Base-by-base conservation (phyloP, 2,797 vertebrate species). In the Platyrinchus mystaceus region DNA sequence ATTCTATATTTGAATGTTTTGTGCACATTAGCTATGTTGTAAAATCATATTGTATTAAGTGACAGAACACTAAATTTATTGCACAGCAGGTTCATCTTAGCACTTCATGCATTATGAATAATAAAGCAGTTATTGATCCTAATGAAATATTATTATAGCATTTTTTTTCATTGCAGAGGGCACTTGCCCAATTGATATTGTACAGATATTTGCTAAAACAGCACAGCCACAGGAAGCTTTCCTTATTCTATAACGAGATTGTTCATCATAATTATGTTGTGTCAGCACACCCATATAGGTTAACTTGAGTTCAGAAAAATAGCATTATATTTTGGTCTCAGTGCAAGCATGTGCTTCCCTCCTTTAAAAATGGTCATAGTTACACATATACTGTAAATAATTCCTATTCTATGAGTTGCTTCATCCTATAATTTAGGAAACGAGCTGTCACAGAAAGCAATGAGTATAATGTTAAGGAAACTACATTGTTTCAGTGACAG, bases 81-180 rank as follows among this genome's bases (percentile, higher is more conserved):
- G 71, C 67, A 92, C 43, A 93, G 52, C 43, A 56, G n/a, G 91
- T 95, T 96, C 76, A 94, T 97, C 90, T 96, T 93, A 94, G 44
- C 69, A 87, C 69, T 93, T 70, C 66, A 55, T 94, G 43, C 32
- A 60, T 92, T 95, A 94, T 94, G 91, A 97, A 96, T 97, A 97
- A 96, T 95, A 97, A 97, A 97, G 66, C 9, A 87, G 70, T 52
- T 97, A 98, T 97, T 96, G 96, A 98, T 97, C 96, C 43, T 96
- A 97, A 96, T 93, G 93, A 94, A 77, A 96, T 64, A 96, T 96
- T 97, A 97, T 97, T 96, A 92, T 43, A 96, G 83, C 43, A 91
- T 49, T 93, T 96, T 93, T 88, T 93, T 93, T 58, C 73, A 44
- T 88, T 90, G 47, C 93, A 81, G 80, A 94, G 47, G 26, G 6